These are phyloP conservation scores for Trichacis sp. DNA, from an alignment of 2,888 invertebrate genomes.

Conservation along the genomic window DNA sequence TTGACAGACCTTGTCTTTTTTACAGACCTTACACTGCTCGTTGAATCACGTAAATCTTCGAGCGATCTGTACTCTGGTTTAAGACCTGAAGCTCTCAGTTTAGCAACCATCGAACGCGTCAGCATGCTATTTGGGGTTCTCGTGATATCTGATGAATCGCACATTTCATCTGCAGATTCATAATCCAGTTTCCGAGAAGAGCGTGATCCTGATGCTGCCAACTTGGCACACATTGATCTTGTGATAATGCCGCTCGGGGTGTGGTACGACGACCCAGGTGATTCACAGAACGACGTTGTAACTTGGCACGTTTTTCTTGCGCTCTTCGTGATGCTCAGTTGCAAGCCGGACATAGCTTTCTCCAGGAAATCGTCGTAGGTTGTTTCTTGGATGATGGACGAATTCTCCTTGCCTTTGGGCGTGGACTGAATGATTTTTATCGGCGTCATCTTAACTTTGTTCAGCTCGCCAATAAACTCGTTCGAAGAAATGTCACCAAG, in stretches of 20 bases:
- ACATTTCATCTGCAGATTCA: constrained; percentile 15
- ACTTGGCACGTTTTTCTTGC: constrained; percentile 12
- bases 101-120: no score
- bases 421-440: constrained; percentile 45
- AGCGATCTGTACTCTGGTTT: neutral
- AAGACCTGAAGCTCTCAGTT: neutral
- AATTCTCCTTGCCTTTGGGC: constrained; percentile 30
- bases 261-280: constrained; percentile 32
- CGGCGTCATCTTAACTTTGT: constrained; percentile 37
- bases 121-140: neutral
- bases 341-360: constrained; percentile 47
- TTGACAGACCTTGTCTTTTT: neutral
- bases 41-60: no score
- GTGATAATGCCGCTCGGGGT: constrained; percentile 35
- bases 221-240: constrained; percentile 38
- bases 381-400: constrained; percentile 16
- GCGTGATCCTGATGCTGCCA: neutral
- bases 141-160: neutral
- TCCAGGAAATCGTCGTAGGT: constrained; percentile 48
- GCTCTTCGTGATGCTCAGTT: constrained; percentile 37
- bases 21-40: neutral
- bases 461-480: constrained; percentile 40
- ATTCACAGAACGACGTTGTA: constrained; percentile 19
- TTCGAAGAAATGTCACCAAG: constrained; percentile 11
- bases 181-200: constrained; percentile 12